Conservation (phyloP, 2,797 vertebrate species). For the Clangula hyemalis region DNA sequence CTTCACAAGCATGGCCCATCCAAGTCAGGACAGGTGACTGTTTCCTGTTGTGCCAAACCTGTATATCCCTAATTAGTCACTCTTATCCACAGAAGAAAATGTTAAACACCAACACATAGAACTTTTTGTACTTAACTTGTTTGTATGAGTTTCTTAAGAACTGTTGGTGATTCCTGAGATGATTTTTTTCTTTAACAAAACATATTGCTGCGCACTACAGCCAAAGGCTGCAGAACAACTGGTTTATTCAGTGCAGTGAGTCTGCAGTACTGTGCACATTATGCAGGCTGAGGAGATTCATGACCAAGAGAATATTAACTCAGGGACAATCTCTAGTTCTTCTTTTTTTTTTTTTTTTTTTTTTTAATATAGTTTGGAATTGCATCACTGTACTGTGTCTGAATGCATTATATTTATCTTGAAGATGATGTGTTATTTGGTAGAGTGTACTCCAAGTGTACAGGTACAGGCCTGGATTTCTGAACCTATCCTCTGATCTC, state of each 20-base stretch:
- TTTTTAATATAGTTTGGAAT: slow-evolving; percentile 26
- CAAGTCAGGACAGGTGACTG: slow-evolving; percentile 21
- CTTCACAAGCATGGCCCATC: not conserved
- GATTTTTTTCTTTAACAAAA: not conserved
- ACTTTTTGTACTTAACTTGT: not conserved
- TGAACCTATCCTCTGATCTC: slow-evolving; percentile 58
- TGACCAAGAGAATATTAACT: slow-evolving; percentile 21
- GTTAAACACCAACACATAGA: not conserved
- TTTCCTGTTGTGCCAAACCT: not conserved
- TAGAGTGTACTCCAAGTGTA: not conserved
- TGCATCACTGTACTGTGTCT: slow-evolving; percentile 32
- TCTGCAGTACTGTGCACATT: not conserved
- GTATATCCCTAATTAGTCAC: not conserved
- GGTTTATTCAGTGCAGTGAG: not conserved
- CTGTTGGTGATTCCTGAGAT: not conserved
- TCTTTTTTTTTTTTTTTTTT: not conserved
- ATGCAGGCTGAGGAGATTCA: not conserved
- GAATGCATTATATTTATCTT: slow-evolving; percentile 38
- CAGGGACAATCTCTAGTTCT: not conserved
- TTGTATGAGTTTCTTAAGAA: not conserved
- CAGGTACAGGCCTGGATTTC: slow-evolving; percentile 53
- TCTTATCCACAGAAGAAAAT: not conserved
- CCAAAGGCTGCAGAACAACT: not conserved
- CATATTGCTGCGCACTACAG: not conserved
- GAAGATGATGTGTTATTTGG: not conserved